Evolutionary conservation across 2,113 vertebrate genomes (phyloP), one percentile per base, ranked within the genome.

Genomic region (Deroptyus accipitrinus): DNA sequence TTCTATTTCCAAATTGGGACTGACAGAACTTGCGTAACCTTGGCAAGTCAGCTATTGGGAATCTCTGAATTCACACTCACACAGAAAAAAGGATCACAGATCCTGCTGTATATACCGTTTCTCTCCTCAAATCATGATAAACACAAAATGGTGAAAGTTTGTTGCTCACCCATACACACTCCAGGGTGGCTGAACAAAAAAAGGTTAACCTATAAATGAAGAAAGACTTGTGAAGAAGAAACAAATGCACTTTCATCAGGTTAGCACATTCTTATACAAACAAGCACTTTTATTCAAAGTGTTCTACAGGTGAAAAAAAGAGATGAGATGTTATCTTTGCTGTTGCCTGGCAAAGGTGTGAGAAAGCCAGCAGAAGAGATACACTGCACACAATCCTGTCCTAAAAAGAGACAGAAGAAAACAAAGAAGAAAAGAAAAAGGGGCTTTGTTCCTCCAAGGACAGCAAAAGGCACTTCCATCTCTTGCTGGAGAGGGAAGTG

Each of bases 261-360:
- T 73, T 80, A 87, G 41, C 44, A 90, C 16, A 63, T 67, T 92
- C 37, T 90, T 77, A 86, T 4, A 59, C 35, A 88, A 95, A 67
- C 15, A 80, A 74, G 31, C 22, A 69, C 37, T 88, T 80, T 28
- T 5, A 83, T 9, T 70, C 33, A 20, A 91, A 77, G 31, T 37
- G 37, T 48, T 85, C 52, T 23, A 41, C 7, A 3, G 8, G 6
- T 5, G 24, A 27, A 13, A 62, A 70, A 55, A 66, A 63, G 46
- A 77, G 20, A 49, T 15, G 37, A 80, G n/a, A 76, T 89, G 74
- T 73, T 88, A 90, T 80, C 83, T 76, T 86, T 59, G 57, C 67
- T 15, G 27, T 39, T 79, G 81, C 49, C 70, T 90, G 72, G 67
- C 27, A 93, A 79, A 90, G 63, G 59, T 46, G 75, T 62, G 28